A percentile compares a stretch with the other conserved stretches of the same genome.
Evolutionary conservation across 2,113 vertebrate species (phyloP).

Genomic region (Pachypanchax playfairii): DNA sequence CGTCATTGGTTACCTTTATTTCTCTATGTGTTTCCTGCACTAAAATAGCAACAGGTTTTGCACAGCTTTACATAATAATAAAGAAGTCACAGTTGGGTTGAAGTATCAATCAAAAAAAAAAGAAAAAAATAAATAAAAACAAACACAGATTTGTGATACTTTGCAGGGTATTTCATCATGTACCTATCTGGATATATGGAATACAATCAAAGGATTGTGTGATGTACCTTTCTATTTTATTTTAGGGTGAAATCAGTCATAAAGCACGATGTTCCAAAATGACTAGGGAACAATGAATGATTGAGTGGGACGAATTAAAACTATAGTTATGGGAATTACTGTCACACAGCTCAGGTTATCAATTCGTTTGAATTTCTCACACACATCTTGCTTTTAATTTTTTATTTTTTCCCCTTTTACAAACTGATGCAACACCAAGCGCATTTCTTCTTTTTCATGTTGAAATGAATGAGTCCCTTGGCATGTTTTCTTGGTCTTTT

Average conservation of each 20-base stretch:
- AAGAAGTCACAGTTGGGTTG: slow-evolving; percentile 35
- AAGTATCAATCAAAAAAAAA: slow-evolving; percentile 37
- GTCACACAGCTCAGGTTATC: slow-evolving; percentile 29
- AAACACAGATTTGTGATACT: slow-evolving; percentile 45
- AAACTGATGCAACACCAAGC: slow-evolving; percentile 50
- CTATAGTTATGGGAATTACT: slow-evolving; percentile 29
- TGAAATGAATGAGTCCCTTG: slow-evolving; percentile 12
- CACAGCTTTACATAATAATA: slow-evolving; percentile 54
- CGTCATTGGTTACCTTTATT: slow-evolving; percentile 35
- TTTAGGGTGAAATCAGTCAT: slow-evolving; percentile 50
- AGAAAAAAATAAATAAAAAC: not conserved
- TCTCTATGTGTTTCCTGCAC: slow-evolving; percentile 17
- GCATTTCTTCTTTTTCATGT: slow-evolving; percentile 21
- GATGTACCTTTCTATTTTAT: slow-evolving; percentile 23
- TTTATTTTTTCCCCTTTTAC: slow-evolving; percentile 16
- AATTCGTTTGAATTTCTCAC: slow-evolving; percentile 23
- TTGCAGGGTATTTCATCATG: slow-evolving; percentile 71
- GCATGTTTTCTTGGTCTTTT: slow-evolving; percentile 2
- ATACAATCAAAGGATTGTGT: slow-evolving; percentile 46
- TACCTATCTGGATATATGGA: slow-evolving; percentile 50
- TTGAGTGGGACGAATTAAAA: slow-evolving; percentile 43
- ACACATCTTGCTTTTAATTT: slow-evolving; percentile 14
- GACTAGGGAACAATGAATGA: slow-evolving; percentile 12
- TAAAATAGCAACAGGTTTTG: slow-evolving; percentile 32
- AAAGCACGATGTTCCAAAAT: slow-evolving; percentile 30